These are phyloP conservation scores for Lophura nycthemera DNA, from an alignment of 2,113 vertebrate genomes.

Conservation along the genomic window DNA sequence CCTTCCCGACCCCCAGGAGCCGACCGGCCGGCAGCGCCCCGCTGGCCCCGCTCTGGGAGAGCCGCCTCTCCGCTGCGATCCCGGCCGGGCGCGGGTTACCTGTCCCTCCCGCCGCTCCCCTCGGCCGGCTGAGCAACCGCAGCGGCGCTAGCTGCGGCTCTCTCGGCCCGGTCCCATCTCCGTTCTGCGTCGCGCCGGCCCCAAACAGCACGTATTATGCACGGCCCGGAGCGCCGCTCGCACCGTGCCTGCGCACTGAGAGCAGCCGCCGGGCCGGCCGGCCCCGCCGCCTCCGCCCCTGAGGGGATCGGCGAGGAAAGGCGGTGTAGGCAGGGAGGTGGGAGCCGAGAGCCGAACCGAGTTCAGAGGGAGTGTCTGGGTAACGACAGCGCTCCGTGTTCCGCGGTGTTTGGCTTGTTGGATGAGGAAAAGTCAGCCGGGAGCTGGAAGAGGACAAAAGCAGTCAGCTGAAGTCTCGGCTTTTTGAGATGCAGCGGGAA, in stretches of 20 bases:
- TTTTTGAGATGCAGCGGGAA: too few relatives aligned
- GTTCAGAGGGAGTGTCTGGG: too few relatives aligned
- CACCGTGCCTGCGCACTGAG: background rate
- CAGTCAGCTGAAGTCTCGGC: accelerated
- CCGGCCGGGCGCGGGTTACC: background rate
- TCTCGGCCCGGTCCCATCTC: background rate
- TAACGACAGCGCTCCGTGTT: accelerated
- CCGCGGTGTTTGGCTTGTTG: accelerated
- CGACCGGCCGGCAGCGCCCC: too few relatives aligned
- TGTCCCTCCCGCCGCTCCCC: background rate
- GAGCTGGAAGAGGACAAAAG: too few relatives aligned
- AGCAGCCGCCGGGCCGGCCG: too few relatives aligned
- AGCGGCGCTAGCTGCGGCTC: background rate
- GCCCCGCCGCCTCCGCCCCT: too few relatives aligned
- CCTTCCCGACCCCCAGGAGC: too few relatives aligned
- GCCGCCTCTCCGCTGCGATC: too few relatives aligned
- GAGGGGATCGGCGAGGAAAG: background rate
- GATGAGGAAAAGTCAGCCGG: accelerated
- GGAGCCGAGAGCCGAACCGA: background rate
- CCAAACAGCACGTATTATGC: background rate
- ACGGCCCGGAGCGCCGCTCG: background rate
- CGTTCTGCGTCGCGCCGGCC: background rate
- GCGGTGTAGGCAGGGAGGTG: background rate
- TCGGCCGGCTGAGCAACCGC: background rate
- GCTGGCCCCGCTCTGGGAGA: too few relatives aligned